A percentile compares a stretch with the other conserved stretches of the same genome.
Evolutionary conservation across 2,113 vertebrate species (phyloP).

Genomic region (Sebastes schlegelii): DNA sequence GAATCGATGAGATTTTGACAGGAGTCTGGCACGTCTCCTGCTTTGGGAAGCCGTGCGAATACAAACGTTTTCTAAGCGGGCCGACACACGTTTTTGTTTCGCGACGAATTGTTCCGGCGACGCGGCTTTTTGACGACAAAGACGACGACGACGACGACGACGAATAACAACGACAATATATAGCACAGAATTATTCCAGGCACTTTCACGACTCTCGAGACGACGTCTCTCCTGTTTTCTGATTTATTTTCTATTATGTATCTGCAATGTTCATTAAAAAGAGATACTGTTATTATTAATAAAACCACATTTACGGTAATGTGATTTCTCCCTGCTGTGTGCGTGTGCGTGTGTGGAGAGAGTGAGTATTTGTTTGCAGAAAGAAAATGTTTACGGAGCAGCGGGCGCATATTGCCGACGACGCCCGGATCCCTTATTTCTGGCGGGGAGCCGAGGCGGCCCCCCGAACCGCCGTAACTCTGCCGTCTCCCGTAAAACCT

Average conservation of each 20-base stretch:
- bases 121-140: slow-evolving; percentile 62
- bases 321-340: slow-evolving; percentile 27
- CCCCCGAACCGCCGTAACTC: slow-evolving; percentile 66
- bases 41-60: slow-evolving; percentile 39
- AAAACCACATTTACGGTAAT: slow-evolving; percentile 82
- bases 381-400: slow-evolving; percentile 65
- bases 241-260: slow-evolving; percentile 85
- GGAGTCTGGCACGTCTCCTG: slow-evolving; percentile 19
- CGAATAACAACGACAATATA: slow-evolving; percentile 76
- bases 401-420: slow-evolving; percentile 61
- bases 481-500: slow-evolving; percentile 68
- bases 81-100: slow-evolving; percentile 62
- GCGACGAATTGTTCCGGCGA: slow-evolving; percentile 57
- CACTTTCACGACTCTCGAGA: slow-evolving; percentile 83
- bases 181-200: slow-evolving; percentile 85
- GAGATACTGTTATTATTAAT: slow-evolving; percentile 86
- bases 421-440: slow-evolving; percentile 24
- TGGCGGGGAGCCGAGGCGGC: slow-evolving; percentile 36
- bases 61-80: slow-evolving; percentile 47
- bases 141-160: slow-evolving; percentile 54
- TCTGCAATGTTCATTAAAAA: slow-evolving; percentile 86
- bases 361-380: slow-evolving; percentile 35
- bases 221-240: slow-evolving; percentile 80
- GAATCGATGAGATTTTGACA: slow-evolving; percentile 19
- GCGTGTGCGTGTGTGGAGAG: background rate